Percentiles rank a stretch among this genome's conserved stretches.
phyloP scores from a whole-genome alignment of 2,113 vertebrate species.

The Neogobius melanostomus region DNA sequence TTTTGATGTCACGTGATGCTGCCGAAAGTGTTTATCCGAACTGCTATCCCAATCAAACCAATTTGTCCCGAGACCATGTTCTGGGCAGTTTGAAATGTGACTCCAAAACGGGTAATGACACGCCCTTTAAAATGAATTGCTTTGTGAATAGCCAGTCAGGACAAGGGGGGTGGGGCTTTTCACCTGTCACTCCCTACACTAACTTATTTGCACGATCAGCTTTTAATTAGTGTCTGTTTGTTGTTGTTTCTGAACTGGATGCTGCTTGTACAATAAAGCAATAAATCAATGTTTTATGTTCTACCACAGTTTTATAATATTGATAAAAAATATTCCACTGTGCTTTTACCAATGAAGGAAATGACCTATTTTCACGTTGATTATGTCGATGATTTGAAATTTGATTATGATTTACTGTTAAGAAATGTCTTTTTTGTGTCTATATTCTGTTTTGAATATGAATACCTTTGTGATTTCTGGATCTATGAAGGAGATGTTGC shows the following conservation, averaged over 20 bases:
- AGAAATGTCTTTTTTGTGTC: neutral
- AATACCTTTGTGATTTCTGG: neutral
- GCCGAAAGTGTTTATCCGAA: too few relatives aligned
- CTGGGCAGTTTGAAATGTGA: too few relatives aligned
- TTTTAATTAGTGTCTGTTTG: neutral
- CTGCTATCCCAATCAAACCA: too few relatives aligned
- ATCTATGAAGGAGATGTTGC: neutral
- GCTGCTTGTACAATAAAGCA: neutral
- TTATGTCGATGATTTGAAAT: neutral
- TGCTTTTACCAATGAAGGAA: conserved; percentile 9
- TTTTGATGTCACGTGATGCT: too few relatives aligned
- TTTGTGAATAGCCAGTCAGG: too few relatives aligned
- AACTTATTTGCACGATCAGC: too few relatives aligned
- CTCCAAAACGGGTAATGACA: too few relatives aligned
- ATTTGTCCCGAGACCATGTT: too few relatives aligned
- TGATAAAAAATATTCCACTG: neutral
- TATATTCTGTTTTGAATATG: too few relatives aligned
- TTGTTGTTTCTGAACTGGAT: neutral
- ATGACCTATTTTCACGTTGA: neutral
- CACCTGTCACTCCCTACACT: too few relatives aligned
- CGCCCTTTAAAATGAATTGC: too few relatives aligned
- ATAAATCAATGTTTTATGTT: conserved; percentile 1
- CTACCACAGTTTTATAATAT: neutral
- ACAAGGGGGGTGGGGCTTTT: too few relatives aligned
- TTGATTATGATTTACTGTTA: neutral